Base-by-base conservation (phyloP, 2,888 invertebrate genomes). In the Terebella lapidaria region DNA sequence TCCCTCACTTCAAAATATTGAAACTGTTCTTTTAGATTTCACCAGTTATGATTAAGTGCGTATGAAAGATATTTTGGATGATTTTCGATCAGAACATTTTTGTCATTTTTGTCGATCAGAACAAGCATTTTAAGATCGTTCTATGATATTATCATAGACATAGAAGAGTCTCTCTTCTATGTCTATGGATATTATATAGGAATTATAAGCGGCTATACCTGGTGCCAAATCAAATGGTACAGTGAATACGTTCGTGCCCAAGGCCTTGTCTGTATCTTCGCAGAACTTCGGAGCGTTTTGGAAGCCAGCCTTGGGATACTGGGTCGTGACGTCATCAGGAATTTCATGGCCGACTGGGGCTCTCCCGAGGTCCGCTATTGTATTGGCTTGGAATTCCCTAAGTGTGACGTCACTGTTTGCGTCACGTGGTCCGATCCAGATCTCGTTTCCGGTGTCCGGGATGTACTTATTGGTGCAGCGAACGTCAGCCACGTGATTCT, bases 201-300 rank as follows among this genome's bases (percentile, higher is more conserved):
- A n/a, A n/a, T 35, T n/a, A 35, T 35, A 15, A 35, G 42, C n/a
- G 42, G 42, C 20, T 29, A n/a, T n/a, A 63, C 60, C 63, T 45
- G 57, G 53, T 24, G 28, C 26, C 26, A 63, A 42, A 28, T 60
- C 29, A n/a, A n/a, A n/a, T 25, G 63, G 63, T 20, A 63, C 30
- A 25, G 35, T 54, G 52, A 63, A 58, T 20, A 29, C 47, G 25
- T 56, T 35, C 2, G 63, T 63, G n/a, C 60, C 63, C 52, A 63
- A 28, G 1, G 60, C 49, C 35, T 60, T 63, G 54, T 63, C 63
- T 35, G 49, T 26, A 25, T 63, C 55, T 26, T 63, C 55, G 46
- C 63, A 63, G 54, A 60, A 63, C 22, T 60, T 60, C 15, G 63
- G 60, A 10, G 63, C 60, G 29, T 63, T 63, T 56, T 63, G 63